Evolutionary conservation across 2,888 invertebrate species (phyloP), one percentile per base, ranked within the genome.

Genomic region (Orchesellides sinensis): DNA sequence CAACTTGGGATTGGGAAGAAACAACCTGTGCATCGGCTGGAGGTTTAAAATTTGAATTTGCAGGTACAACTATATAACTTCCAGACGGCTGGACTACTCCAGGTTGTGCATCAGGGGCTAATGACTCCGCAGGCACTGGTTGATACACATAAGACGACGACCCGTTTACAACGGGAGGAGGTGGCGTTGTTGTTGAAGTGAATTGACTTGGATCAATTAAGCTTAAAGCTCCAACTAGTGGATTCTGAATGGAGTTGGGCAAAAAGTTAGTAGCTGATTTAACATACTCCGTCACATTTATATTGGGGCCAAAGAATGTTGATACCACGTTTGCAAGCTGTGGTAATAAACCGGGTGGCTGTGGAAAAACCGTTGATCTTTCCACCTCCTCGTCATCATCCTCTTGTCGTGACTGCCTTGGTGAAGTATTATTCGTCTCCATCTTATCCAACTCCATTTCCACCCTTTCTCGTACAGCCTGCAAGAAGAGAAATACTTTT

Each of bases 271-370:
- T 77, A 1, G 88, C 87, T 10, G 78, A 65, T 54, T 86, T 82
- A 0, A 86, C 85, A 70, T 88, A 87, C 12, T 81, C 75, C 0
- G 88, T 88, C 8, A 87, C 75, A 73, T 88, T 88, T 0, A 88
- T 83, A 52, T 84, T 75, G 4, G 81, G 74, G n/a, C 87, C 87
- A 68, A 88, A 87, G 1, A 88, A 72, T 0, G 87, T 84, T 70
- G 86, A 81, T 32, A 88, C 82, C 12, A 88, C 73, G 21, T 73
- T 83, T 0, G 87, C 87, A 5, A 86, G 56, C 83, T 87, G 83
- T 17, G 61, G 70, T 23, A 73, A 47, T 19, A 80, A 19, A 23
- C 80, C 80, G 3, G 80, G 73, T n/a, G 65, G 54, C 1, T 56
- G 73, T 49, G 23, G 23, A 17, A 35, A 17, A 0, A 66, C 52